Evolutionary conservation across 2,113 vertebrate species (phyloP), one percentile per base, ranked within the genome.

Genomic region (Dipodomys stephensi): DNA sequence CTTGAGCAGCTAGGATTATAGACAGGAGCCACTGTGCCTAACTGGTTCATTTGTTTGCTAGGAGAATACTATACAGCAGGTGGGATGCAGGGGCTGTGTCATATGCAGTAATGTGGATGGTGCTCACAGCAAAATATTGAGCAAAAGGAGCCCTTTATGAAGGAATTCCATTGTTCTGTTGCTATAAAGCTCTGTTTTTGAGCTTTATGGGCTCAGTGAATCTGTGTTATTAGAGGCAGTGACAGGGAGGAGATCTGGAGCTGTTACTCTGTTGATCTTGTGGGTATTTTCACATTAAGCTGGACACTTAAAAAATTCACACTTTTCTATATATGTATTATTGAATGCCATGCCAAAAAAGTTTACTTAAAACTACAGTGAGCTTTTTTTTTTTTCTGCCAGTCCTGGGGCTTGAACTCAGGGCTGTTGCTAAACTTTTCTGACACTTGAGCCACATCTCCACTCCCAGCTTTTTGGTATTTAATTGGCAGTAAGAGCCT

Each of bases 11-110:
- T 62, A 62, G 60, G 60, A 22, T 62, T 62, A 62, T 62, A 62
- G 60, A 5, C 60, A 62, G 22, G 60, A 62, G 10, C 39, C 39
- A 39, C 39, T 39, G 39, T 39, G 4, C 60, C 60, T 62, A 15
- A 1, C 13, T 30, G 28, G 35, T n/a, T 65, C 20, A 4, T 22
- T 57, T 44, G 7, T 32, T 19, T 0, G 22, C 68, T 46, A 2
- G 30, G 1, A 49, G 57, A 73, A 2, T 2, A 16, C 44, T 0
- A 0, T 0, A 0, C 5, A 25, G 35, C 62, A 39, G 87, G 4
- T 25, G 19, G 64, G 46, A 44, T 9, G 32, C 35, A 0, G 0
- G 23, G 7, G 8, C 32, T 49, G 2, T 49, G 2, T 39, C 20
- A 0, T 4, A 4, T 13, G 11, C 68, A 20, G 1, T 15, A 6